Evolutionary conservation across 2,113 vertebrate species (phyloP).

Genomic region (Polyodon spathula): DNA sequence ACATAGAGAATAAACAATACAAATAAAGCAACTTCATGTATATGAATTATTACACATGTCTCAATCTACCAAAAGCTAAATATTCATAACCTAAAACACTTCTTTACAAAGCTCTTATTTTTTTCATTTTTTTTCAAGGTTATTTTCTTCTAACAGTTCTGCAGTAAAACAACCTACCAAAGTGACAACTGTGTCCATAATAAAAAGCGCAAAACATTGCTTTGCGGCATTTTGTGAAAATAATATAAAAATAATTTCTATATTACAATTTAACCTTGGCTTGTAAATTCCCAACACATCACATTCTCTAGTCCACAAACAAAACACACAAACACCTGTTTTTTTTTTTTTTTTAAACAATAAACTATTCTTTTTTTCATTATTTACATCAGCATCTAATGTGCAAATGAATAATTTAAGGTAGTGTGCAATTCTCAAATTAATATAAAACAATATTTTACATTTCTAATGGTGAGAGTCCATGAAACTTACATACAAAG

Average conservation of each 20-base stretch:
- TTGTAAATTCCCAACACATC: constrained; percentile 57
- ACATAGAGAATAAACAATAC: not conserved
- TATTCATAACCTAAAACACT: constrained; percentile 32
- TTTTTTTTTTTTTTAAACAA: constrained; percentile 68
- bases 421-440: constrained; percentile 64
- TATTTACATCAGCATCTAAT: constrained; percentile 65
- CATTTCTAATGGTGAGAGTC: constrained; percentile 56
- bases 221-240: constrained; percentile 58
- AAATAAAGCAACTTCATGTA: too few relatives aligned
- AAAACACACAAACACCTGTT: constrained; percentile 46
- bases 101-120: constrained; percentile 37
- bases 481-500: constrained; percentile 48
- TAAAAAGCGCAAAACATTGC: constrained; percentile 56
- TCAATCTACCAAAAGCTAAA: constrained; percentile 17
- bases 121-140: too few relatives aligned
- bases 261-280: constrained; percentile 61
- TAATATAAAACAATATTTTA: constrained; percentile 59
- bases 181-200: constrained; percentile 49
- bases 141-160: too few relatives aligned
- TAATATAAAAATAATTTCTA: constrained; percentile 71
- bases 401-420: constrained; percentile 73
- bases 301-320: constrained; percentile 51
- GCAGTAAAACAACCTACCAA: constrained; percentile 33
- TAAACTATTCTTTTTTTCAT: constrained; percentile 59
- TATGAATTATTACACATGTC: constrained; percentile 3